A percentile compares a stretch with the other conserved stretches of the same genome.
Conservation (phyloP, 1,140 invertebrate species). For the Lamellibrachia luymesi region DNA sequence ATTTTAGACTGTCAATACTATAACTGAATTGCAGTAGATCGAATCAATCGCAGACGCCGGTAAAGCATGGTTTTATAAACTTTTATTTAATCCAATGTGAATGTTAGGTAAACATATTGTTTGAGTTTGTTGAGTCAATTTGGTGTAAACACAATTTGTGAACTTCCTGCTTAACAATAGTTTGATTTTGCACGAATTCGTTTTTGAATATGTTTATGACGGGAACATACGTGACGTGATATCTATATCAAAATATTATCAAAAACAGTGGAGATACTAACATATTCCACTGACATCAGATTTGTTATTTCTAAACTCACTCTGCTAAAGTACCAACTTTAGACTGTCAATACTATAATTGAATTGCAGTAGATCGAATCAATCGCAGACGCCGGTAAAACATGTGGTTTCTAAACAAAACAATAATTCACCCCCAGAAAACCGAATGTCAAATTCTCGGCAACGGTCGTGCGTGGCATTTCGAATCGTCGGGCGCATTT, state of each 20-base stretch:
- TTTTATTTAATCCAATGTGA: too few species aligned
- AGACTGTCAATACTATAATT: background rate
- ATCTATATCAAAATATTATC: background rate
- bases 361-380: background rate
- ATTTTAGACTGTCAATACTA: background rate
- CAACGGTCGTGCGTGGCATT: background rate
- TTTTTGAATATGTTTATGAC: background rate
- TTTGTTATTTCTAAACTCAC: background rate
- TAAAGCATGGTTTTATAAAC: background rate
- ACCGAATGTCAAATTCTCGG: background rate
- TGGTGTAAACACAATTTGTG: background rate
- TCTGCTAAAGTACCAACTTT: background rate
- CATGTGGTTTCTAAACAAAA: background rate
- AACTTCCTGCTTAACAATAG: background rate
- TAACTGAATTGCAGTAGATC: background rate
- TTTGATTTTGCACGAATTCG: background rate
- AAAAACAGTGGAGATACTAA: background rate
- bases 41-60: background rate
- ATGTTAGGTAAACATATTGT: background rate
- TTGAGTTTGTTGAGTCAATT: background rate
- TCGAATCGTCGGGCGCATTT: background rate
- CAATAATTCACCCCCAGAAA: conserved; percentile 4
- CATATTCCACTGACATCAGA: background rate
- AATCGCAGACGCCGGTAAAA: background rate
- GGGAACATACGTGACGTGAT: background rate